These are phyloP conservation scores for Semicossyphus pulcher DNA, from an alignment of 2,113 vertebrate genomes.

Conservation along the genomic window DNA sequence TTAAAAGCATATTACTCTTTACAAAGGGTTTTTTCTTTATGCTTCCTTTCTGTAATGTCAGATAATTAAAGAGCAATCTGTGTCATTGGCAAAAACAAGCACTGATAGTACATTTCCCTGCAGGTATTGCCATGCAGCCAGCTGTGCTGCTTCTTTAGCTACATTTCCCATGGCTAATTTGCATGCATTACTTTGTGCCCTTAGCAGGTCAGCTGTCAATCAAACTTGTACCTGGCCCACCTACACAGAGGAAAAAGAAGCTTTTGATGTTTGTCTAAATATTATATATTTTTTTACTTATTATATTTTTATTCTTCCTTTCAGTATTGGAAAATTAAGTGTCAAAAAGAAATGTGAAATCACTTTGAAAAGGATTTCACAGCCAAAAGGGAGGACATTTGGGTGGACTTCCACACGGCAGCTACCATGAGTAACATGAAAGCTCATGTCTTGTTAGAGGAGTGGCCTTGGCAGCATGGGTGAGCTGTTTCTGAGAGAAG, in stretches of 20 bases:
- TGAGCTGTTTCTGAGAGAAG: slow-evolving; percentile 2
- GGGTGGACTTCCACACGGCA: background rate
- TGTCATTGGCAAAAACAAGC: background rate
- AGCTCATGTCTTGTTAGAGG: slow-evolving; percentile 12
- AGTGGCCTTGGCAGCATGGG: slow-evolving; percentile 8
- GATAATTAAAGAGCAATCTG: too few relatives aligned
- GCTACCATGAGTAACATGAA: slow-evolving; percentile 10
- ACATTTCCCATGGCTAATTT: background rate
- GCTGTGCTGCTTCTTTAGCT: background rate
- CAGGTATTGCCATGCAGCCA: background rate
- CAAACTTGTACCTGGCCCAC: background rate
- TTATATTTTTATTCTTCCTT: background rate
- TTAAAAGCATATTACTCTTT: too few relatives aligned
- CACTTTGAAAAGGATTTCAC: too few relatives aligned
- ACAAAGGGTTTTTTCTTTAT: background rate
- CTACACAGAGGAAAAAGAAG: background rate
- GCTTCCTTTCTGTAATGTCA: too few relatives aligned
- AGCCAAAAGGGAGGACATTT: background rate
- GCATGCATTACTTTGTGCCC: background rate
- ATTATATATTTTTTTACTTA: too few relatives aligned
- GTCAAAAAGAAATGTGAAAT: background rate
- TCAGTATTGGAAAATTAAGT: background rate
- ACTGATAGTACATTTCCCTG: background rate
- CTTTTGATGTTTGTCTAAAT: background rate
- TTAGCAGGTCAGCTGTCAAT: slow-evolving; percentile 10